Percentiles rank a stretch among this genome's conserved stretches.
Conservation (phyloP, 2,888 invertebrate species). For the Leptopterna dolabrata region DNA sequence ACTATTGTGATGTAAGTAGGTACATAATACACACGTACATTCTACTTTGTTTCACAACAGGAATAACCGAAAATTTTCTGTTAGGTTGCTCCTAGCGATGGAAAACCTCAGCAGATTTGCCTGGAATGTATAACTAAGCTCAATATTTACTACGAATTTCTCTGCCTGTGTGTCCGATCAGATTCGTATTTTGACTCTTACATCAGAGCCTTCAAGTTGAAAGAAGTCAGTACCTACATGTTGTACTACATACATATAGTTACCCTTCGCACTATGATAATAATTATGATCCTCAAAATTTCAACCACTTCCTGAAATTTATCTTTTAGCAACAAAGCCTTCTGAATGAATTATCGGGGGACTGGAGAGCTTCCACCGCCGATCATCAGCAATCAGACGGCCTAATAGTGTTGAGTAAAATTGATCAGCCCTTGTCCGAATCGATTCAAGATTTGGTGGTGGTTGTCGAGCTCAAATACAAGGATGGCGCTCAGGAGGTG, state of each 20-base stretch:
- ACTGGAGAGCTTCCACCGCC: neutral
- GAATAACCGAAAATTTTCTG: no score
- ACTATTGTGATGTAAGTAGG: constrained; percentile 46
- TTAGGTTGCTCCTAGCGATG: constrained; percentile 66
- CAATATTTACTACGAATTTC: constrained; percentile 66
- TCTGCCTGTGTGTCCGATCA: constrained; percentile 66
- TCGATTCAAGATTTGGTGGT: constrained; percentile 63
- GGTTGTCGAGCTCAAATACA: constrained; percentile 64
- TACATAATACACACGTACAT: no score
- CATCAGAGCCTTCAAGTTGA: constrained; percentile 17
- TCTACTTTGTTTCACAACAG: no score
- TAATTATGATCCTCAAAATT: neutral
- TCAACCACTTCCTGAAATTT: neutral
- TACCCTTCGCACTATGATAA: no score
- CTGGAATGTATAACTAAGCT: constrained; percentile 66
- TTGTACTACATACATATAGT: no score
- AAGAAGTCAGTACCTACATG: neutral
- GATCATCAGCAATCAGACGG: constrained; percentile 56
- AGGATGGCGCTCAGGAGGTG: constrained; percentile 12
- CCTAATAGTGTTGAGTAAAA: constrained; percentile 63
- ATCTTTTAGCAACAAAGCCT: neutral
- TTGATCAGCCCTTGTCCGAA: constrained; percentile 56
- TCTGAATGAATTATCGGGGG: neutral
- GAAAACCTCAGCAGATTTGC: constrained; percentile 67
- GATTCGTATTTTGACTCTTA: constrained; percentile 66